phyloP scores from a whole-genome alignment of 2,888 invertebrate species.

The Coremacera marginata region DNA sequence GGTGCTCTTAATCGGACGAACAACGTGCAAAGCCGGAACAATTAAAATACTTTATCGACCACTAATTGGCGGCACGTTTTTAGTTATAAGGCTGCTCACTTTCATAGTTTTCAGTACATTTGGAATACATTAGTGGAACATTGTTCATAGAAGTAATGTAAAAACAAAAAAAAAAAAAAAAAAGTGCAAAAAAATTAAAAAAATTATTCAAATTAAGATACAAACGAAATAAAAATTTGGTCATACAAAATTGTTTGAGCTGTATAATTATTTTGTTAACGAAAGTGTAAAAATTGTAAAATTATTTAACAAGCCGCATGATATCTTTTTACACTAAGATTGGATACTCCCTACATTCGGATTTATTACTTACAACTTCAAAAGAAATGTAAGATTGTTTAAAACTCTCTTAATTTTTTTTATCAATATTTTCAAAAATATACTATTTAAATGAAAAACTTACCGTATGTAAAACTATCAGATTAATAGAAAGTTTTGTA shows the following conservation, averaged over 20 bases:
- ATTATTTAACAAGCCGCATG: not conserved
- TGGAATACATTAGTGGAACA: not conserved
- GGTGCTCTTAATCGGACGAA: not conserved
- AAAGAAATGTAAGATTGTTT: too few species aligned
- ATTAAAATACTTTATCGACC: not conserved
- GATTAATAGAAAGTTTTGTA: too few species aligned
- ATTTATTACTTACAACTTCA: not conserved
- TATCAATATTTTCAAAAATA: too few species aligned
- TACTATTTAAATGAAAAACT: too few species aligned
- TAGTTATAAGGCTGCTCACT: constrained; percentile 21
- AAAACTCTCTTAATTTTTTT: too few species aligned
- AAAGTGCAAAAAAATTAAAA: not conserved
- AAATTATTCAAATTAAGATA: not conserved
- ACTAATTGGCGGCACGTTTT: constrained; percentile 45
- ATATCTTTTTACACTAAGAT: not conserved
- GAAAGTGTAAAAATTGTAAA: not conserved
- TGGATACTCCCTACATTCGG: not conserved
- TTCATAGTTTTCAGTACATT: not conserved
- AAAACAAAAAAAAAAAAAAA: not conserved
- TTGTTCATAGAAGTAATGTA: not conserved
- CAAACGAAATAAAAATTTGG: not conserved
- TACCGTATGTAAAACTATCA: too few species aligned
- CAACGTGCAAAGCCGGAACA: not conserved
- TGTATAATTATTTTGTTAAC: not conserved
- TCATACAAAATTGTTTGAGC: too few species aligned